Percentiles rank a stretch among this genome's conserved stretches.
Evolutionary conservation across 2,888 invertebrate species (phyloP).

Genomic region (Harpagoxenus sublaevis): DNA sequence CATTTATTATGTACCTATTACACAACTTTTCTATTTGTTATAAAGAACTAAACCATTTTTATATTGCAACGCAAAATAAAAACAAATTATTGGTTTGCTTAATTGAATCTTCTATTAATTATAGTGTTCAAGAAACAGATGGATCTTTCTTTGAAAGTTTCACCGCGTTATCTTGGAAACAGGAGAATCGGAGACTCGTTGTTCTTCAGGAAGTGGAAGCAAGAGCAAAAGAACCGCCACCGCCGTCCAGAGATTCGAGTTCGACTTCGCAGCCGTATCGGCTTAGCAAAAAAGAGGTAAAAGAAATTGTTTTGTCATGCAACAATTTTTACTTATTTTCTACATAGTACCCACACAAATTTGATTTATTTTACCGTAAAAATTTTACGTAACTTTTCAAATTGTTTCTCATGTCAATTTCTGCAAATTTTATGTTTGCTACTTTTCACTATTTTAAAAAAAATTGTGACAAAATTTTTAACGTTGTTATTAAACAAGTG

Average conservation of each 20-base stretch:
- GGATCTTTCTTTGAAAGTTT: slow-evolving; percentile 98
- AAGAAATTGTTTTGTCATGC: background rate
- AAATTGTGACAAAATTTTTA: background rate
- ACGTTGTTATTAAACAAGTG: background rate
- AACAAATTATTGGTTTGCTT: background rate
- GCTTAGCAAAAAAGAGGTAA: slow-evolving; percentile 79
- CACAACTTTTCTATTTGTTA: background rate
- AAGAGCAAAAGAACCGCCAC: slow-evolving; percentile 88
- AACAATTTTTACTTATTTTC: background rate
- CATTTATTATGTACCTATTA: background rate
- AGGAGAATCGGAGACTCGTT: slow-evolving; percentile 94
- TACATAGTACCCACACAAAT: background rate
- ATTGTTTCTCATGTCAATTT: background rate
- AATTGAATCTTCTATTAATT: slow-evolving; percentile 65
- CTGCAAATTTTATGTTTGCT: background rate
- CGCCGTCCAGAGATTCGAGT: slow-evolving; percentile 85
- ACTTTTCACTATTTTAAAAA: background rate
- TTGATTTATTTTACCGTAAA: background rate
- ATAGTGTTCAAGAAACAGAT: slow-evolving; percentile 97
- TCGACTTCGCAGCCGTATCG: slow-evolving; percentile 82
- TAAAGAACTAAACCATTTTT: background rate
- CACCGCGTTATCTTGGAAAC: slow-evolving; percentile 96
- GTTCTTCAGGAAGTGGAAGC: slow-evolving; percentile 92
- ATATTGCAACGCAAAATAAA: background rate
- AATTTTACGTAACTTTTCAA: background rate